Percentiles rank a stretch among this genome's conserved stretches.
phyloP scores from a whole-genome alignment of 2,113 vertebrate species.

The Dasyprocta punctata region DNA sequence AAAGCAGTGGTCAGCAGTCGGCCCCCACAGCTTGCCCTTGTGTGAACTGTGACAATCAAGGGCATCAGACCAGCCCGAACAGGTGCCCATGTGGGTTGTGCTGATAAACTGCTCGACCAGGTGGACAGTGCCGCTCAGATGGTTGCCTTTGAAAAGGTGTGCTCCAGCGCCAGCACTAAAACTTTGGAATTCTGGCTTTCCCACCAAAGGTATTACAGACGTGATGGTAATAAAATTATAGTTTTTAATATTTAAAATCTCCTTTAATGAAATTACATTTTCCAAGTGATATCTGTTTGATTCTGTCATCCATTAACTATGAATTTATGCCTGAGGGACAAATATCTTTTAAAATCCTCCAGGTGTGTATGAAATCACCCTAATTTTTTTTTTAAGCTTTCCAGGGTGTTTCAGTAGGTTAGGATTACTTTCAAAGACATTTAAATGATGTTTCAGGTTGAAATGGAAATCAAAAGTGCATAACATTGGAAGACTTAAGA shows the following conservation, averaged over 20 bases:
- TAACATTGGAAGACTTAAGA: slow-evolving; percentile 20
- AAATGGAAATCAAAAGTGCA: slow-evolving; percentile 31
- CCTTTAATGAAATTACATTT: slow-evolving; percentile 36
- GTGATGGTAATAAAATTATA: neutral
- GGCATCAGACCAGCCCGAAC: fast-evolving
- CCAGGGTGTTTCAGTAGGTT: neutral
- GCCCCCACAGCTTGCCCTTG: too few relatives aligned
- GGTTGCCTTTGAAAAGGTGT: neutral
- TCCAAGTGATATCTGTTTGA: neutral
- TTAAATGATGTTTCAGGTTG: slow-evolving; percentile 45
- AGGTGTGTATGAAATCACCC: neutral
- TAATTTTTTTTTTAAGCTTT: neutral
- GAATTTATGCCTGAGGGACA: neutral
- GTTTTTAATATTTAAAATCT: slow-evolving; percentile 32
- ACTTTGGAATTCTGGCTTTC: neutral
- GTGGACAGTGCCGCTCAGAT: fast-evolving
- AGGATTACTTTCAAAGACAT: slow-evolving; percentile 23
- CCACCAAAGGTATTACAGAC: neutral
- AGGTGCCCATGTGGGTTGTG: neutral
- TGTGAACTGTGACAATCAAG: too few relatives aligned
- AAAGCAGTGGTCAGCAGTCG: neutral
- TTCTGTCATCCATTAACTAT: neutral
- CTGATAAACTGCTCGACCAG: too few relatives aligned
- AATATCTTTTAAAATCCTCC: neutral
- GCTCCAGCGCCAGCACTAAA: neutral